These are phyloP conservation scores for Cristatella mucedo DNA, from an alignment of 2,888 invertebrate species.

Conservation along the genomic window DNA sequence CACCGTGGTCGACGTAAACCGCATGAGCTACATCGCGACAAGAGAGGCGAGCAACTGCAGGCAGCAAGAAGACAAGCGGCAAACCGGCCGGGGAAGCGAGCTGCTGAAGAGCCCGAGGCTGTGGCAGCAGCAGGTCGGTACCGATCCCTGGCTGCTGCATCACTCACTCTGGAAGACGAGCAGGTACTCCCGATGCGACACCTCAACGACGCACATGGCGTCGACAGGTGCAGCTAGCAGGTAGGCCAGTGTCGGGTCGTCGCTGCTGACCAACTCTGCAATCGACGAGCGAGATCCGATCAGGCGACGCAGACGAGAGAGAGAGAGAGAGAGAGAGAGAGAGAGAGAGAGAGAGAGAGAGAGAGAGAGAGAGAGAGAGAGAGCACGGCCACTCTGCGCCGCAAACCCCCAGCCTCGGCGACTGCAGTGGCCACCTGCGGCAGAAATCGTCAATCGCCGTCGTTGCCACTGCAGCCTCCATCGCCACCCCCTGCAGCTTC, in stretches of 20 bases:
- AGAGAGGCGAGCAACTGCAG: too few species aligned
- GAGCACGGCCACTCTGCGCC: neutral
- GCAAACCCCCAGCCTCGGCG: too few species aligned
- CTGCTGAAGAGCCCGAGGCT: too few species aligned
- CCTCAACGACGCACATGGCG: constrained; percentile 59
- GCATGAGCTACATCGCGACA: too few species aligned
- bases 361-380: constrained; percentile 1
- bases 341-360: constrained; percentile 1
- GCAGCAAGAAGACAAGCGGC: too few species aligned
- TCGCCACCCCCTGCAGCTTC: too few species aligned
- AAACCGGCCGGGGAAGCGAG: too few species aligned
- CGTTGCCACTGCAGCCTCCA: too few species aligned
- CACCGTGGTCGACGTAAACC: constrained; percentile 70
- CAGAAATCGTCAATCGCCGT: too few species aligned
- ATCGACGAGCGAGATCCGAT: constrained; percentile 20
- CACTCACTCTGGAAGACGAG: constrained; percentile 44
- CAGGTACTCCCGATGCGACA: constrained; percentile 48
- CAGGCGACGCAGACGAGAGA: neutral
- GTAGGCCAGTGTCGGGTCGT: constrained; percentile 73
- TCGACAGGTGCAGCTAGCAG: constrained; percentile 73
- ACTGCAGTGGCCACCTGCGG: too few species aligned
- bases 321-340: constrained; percentile 1
- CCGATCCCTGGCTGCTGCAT: too few species aligned
- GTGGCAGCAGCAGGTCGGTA: too few species aligned
- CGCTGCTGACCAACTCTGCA: constrained; percentile 71